Base-by-base conservation (phyloP, 35 echinoderm and acorn worm genomes). In the Ophioderma brevispina region DNA sequence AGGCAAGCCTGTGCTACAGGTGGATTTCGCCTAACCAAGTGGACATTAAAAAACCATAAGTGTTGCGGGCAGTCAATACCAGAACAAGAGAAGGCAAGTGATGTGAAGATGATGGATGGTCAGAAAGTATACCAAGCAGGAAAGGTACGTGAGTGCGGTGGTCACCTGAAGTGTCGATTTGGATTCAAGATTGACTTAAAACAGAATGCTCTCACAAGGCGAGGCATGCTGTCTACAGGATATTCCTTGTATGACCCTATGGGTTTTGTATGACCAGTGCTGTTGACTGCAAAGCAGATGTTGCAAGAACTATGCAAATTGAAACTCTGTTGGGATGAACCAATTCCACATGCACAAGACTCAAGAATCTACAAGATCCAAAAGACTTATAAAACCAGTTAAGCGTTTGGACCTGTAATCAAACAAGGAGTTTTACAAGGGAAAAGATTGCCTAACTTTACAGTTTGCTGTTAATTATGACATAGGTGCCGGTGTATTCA, bases 221-320 rank as follows among this genome's bases (percentile, higher is more conserved):
- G 91, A 52, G 91, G 94, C n/a, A 80, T 93, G 13, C 77, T 93
- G 17, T 89, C 86, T 39, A 77, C 43, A 19, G 75, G 46, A 13
- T 88, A 89, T 38, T 94, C 92, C 21, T 17, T 94, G 5, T 97
- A 82, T 85, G 88, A 97, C 34, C 89, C 89, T 8, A 34, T 97
- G 43, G 95, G 95, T 37, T 85, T 97, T 56, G 92, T 84, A 13
- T 43, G 55, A 25, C 95, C 85, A 10, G 81, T 55, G 35, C 78
- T 89, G 1, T 64, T 94, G 2, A 35, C 28, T 32, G 92, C 95
- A 30, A 97, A 89, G 77, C 15, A 37, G 3, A 28, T 94, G 0
- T 36, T 97, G 35, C 95, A 97, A 59, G 83, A 93, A 37, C 10
- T 90, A 13, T 90, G 87, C 37, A 63, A 75, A 30, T 8, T 23